A percentile compares a stretch with the other conserved stretches of the same genome.
Conservation (phyloP, 2,113 vertebrate genomes). For the Leucopsar rothschildi region DNA sequence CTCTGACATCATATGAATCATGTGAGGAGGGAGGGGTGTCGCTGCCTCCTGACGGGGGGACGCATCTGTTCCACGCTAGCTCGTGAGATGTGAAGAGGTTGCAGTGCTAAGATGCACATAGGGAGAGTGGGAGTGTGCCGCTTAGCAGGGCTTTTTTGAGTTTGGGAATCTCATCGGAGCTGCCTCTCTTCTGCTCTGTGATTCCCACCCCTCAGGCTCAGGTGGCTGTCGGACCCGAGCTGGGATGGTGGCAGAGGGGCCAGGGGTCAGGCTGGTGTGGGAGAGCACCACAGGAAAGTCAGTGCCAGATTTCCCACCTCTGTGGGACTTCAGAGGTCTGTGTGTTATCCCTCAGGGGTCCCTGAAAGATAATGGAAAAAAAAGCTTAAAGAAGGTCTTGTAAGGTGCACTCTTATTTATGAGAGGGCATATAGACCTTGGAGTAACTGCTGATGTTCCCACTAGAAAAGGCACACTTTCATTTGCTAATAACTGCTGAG, state of each 20-base stretch:
- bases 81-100: slow-evolving; percentile 69
- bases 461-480: background rate
- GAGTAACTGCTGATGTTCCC: background rate
- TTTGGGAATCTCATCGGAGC: slow-evolving; percentile 65
- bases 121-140: slow-evolving; percentile 68
- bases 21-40: slow-evolving; percentile 63
- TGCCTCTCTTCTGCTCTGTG: slow-evolving; percentile 49
- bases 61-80: slow-evolving; percentile 67
- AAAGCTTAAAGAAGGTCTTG: background rate
- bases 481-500: background rate
- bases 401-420: background rate
- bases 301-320: background rate
- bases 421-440: background rate
- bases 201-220: slow-evolving; percentile 6
- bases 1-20: slow-evolving; percentile 68
- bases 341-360: background rate
- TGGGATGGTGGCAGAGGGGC: background rate
- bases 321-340: background rate
- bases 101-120: slow-evolving; percentile 71
- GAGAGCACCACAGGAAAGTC: accelerated
- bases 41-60: slow-evolving; percentile 56
- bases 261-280: background rate
- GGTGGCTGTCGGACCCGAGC: background rate
- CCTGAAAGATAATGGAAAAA: background rate
- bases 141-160: slow-evolving; percentile 69